These are phyloP conservation scores for Amphilophus citrinellus DNA, from an alignment of 2,113 vertebrate genomes.

Conservation along the genomic window DNA sequence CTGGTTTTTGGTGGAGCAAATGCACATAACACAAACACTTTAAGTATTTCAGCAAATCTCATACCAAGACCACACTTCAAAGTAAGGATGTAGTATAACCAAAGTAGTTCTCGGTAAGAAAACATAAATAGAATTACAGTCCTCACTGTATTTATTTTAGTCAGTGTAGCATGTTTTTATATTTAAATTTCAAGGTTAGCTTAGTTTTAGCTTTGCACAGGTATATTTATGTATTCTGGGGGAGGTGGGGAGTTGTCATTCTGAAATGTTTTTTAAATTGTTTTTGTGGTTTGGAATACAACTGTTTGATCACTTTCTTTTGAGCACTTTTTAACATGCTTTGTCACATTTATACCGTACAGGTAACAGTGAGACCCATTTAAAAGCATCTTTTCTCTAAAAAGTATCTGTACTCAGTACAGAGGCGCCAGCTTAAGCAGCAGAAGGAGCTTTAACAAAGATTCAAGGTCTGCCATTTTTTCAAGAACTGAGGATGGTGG, in stretches of 20 bases:
- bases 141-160: background rate
- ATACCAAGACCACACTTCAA: background rate
- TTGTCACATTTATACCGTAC: constrained; percentile 99
- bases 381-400: constrained; percentile 99
- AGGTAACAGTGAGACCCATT: constrained; percentile 99
- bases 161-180: background rate
- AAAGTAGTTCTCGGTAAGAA: background rate
- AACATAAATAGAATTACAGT: background rate
- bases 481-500: constrained; percentile 92
- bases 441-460: constrained; percentile 97
- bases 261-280: constrained; percentile 71
- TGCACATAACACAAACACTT: background rate
- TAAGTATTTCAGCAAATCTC: background rate
- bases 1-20: constrained; percentile 1
- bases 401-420: constrained; percentile 98
- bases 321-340: constrained; percentile 99
- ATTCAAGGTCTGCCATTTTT: constrained; percentile 90
- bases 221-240: constrained; percentile 36
- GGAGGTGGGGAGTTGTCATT: constrained; percentile 50
- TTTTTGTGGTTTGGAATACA: constrained; percentile 81
- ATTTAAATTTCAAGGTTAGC: constrained; percentile 13
- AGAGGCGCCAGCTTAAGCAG: constrained; percentile 98
- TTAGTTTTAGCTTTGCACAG: constrained; percentile 63
- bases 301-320: constrained; percentile 80
- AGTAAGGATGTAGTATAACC: background rate